Evolutionary conservation across 2,113 vertebrate genomes (phyloP), one percentile per base, ranked within the genome.

Genomic region (Saimiri boliviensis): DNA sequence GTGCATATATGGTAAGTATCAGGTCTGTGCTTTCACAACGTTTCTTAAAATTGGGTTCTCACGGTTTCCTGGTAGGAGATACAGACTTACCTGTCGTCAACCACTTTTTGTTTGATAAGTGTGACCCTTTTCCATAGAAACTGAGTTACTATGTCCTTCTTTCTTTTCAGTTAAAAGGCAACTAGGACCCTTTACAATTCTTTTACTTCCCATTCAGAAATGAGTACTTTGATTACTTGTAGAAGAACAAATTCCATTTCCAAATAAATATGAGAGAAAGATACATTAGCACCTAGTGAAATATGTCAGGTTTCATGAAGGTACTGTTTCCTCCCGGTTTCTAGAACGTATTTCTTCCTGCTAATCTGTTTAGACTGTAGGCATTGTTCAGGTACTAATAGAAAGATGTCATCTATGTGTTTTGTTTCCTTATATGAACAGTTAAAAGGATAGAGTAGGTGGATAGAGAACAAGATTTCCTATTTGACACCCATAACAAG

Each of bases 171-270:
- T 94, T 97, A 49, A 14, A 85, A 96, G 86, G 66, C 86, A 30
- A 25, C 25, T 92, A 56, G 96, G 92, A 83, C 58, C n/a, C 74
- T 86, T 90, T 89, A 80, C 21, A 97, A 88, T 95, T 88, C 21
- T 49, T 95, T 98, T 96, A 95, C 86, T 97, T 93, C 95, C 98
- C 96, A 47, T 95, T 97, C 79, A 86, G 80, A 98, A 88, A 86
- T 96, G 81, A 98, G 82, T 60, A 71, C 32, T 32, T 95, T 96
- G 83, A 94, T 81, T 89, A 93, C 83, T 85, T 87, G 27, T 68
- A 40, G 92, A 95, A 89, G 86, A 96, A 49, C 84, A 98, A 96
- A 96, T 97, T 89, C 95, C 92, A 94, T 91, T 98, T 92, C 85
- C 63, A 97, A 73, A 84, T 96, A 96, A 89, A 95, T 89, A 97